Percentiles rank a stretch among this genome's conserved stretches.
Conservation (phyloP, 2,113 vertebrate genomes). For the Ciconia stormi region DNA sequence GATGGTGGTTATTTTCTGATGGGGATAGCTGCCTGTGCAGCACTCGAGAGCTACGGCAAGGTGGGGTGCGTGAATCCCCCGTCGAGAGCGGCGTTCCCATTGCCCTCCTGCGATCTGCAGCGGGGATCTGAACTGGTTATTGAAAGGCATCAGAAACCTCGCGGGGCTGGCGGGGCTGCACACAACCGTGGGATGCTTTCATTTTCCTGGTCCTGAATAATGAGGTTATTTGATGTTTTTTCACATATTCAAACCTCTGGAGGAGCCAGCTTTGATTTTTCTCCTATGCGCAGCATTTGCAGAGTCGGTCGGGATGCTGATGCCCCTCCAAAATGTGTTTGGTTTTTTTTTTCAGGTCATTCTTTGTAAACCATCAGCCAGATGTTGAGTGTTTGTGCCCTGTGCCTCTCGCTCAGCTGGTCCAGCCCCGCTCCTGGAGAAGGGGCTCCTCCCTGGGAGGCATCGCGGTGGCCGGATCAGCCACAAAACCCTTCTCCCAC, state of each 20-base stretch:
- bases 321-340: neutral
- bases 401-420: neutral
- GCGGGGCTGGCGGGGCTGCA: neutral
- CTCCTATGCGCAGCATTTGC: neutral
- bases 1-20: neutral
- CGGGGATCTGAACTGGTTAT: neutral
- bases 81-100: accelerated
- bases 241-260: neutral
- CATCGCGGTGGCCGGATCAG: neutral
- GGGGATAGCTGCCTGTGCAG: neutral
- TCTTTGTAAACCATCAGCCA: neutral
- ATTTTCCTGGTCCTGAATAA: neutral
- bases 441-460: neutral
- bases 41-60: accelerated
- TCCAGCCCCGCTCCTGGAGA: neutral
- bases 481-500: neutral
- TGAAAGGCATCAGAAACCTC: neutral
- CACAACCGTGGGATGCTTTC: neutral
- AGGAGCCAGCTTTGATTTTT: neutral
- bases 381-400: neutral
- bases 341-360: neutral
- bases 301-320: neutral
- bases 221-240: neutral
- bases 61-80: neutral
- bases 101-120: neutral